A percentile compares a stretch with the other conserved stretches of the same genome.
Evolutionary conservation across 2,797 vertebrate species (phyloP).

Genomic region (Coregonus ussuriensis): DNA sequence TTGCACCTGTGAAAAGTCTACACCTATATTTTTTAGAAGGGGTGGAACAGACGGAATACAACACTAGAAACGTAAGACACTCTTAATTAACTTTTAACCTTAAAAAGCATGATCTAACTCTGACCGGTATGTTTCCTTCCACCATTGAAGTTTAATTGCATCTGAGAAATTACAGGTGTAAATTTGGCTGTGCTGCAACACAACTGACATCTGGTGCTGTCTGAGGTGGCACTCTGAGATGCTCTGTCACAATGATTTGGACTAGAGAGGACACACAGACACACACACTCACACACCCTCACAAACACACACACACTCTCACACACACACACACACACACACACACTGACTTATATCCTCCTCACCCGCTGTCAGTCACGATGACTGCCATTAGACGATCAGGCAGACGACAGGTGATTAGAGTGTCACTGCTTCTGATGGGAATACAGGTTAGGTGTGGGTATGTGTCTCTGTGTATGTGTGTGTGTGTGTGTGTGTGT

Average conservation of each 20-base stretch:
- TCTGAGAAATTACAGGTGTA: not conserved
- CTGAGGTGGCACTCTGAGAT: not conserved
- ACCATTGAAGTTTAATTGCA: not conserved
- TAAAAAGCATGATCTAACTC: too few relatives aligned
- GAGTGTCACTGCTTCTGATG: not conserved
- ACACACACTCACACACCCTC: not conserved
- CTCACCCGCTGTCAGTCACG: not conserved
- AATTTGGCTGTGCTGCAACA: not conserved
- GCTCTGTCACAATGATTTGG: not conserved
- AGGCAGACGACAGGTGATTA: constrained; percentile 6
- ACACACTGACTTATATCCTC: not conserved
- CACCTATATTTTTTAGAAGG: too few relatives aligned
- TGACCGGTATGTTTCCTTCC: too few relatives aligned
- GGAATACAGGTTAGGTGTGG: not conserved
- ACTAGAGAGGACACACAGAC: not conserved
- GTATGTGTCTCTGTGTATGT: too few relatives aligned
- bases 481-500: not conserved
- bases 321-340: not conserved
- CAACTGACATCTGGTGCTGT: not conserved
- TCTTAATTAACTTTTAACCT: too few relatives aligned
- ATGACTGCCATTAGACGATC: not conserved
- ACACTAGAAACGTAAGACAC: too few relatives aligned
- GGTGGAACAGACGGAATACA: too few relatives aligned
- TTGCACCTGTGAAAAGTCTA: too few relatives aligned
- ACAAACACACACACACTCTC: not conserved